phyloP scores from a whole-genome alignment of 2,113 vertebrate genomes.

The Nothoprocta pentlandii region DNA sequence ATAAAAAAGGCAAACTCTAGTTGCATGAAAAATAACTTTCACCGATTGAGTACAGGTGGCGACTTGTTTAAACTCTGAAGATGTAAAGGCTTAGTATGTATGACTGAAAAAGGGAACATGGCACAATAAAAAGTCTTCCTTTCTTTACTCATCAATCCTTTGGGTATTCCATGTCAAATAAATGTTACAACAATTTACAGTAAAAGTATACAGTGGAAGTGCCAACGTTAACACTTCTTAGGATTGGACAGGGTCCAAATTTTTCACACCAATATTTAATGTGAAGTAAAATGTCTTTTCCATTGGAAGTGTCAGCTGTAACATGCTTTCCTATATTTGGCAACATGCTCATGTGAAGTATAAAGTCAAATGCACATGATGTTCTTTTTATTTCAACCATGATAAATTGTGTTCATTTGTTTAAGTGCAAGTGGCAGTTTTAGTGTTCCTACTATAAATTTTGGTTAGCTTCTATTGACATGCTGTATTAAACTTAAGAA shows the following conservation, averaged over 20 bases:
- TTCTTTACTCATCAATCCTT: slow-evolving; percentile 89
- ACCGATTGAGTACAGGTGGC: slow-evolving; percentile 87
- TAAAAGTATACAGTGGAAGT: slow-evolving; percentile 92
- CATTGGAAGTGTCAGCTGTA: slow-evolving; percentile 88
- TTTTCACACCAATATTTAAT: slow-evolving; percentile 91
- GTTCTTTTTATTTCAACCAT: slow-evolving; percentile 85
- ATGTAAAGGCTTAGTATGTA: slow-evolving; percentile 86
- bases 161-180: slow-evolving; percentile 92
- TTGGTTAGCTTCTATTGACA: slow-evolving; percentile 89
- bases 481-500: slow-evolving; percentile 86
- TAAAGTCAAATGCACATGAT: slow-evolving; percentile 81
- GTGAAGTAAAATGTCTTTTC: slow-evolving; percentile 88
- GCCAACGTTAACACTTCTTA: slow-evolving; percentile 94
- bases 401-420: slow-evolving; percentile 90
- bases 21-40: slow-evolving; percentile 86
- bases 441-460: slow-evolving; percentile 92
- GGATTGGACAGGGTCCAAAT: slow-evolving; percentile 86
- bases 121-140: slow-evolving; percentile 87
- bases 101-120: slow-evolving; percentile 94
- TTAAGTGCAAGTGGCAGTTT: slow-evolving; percentile 90
- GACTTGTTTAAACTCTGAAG: slow-evolving; percentile 87
- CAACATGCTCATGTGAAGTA: slow-evolving; percentile 81
- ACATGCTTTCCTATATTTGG: slow-evolving; percentile 93
- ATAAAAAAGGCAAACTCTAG: slow-evolving; percentile 83
- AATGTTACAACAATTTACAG: slow-evolving; percentile 93